Base-by-base conservation (phyloP, 2,797 vertebrate genomes). In the Leuciscus waleckii region DNA sequence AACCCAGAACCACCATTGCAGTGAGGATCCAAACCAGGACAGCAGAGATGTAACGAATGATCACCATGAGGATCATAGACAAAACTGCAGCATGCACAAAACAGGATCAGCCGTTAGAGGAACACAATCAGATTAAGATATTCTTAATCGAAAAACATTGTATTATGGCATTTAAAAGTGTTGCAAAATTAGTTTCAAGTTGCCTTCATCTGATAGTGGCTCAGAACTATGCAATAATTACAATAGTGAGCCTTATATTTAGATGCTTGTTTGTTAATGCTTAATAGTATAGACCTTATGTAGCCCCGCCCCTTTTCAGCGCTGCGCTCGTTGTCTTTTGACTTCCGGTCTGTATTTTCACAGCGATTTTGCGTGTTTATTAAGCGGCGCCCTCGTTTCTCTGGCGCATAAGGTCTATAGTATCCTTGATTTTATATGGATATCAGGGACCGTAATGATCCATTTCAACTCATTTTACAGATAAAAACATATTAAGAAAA, bases 11-110 rank as follows among this genome's bases (percentile, higher is more conserved):
- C 73, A 99, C 96, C 91, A 98, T 92, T 87, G 95, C 93, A 49
- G 98, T 99, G 91, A 99, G 94, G 93, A 99, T 98, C 98, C 98
- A 99, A 86, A 99, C 97, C 83, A 99, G 96, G 63, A 99, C 93
- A 78, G 97, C 97, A 23, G 98, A 99, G 94, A 99, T 99, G 94
- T 98, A 99, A 39, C 98, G 97, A 83, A 99, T 98, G 91, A 99
- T 96, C 89, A 99, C 94, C 98, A 98, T 99, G 92, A 99, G 95
- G 91, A 97, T 94, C 97, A 99, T 99, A 81, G 98, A 99, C 41
- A 99, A 94, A 90, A 97, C 98, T 99, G 95, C 63, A 94, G 86
- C 82, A 80, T 63, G 63, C 84, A 90, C 74, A 88, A 90, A 90
- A 69, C 67, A 69, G 73, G 74, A 75, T 68, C 71, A 89, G 58